These are phyloP conservation scores for Myotis lucifugus DNA, from an alignment of 2,113 vertebrate species.

Conservation along the genomic window DNA sequence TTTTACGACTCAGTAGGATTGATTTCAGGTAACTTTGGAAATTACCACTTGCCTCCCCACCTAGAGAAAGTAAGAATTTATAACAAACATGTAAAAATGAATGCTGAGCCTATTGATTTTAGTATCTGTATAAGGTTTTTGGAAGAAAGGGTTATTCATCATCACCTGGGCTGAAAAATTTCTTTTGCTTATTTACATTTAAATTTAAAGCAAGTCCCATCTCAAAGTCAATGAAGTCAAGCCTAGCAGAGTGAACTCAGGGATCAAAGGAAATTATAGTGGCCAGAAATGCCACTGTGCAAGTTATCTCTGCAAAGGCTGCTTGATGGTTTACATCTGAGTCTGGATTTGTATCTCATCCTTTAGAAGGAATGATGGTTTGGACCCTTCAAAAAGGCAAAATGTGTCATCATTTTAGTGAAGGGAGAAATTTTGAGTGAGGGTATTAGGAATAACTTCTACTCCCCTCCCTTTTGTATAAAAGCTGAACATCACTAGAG, in stretches of 20 bases:
- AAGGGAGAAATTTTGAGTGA: not conserved
- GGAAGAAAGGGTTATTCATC: slow-evolving; percentile 14
- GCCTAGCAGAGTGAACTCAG: not conserved
- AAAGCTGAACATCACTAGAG: not conserved
- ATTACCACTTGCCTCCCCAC: not conserved
- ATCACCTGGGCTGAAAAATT: not conserved
- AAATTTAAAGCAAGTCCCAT: slow-evolving; percentile 27
- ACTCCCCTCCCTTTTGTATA: not conserved
- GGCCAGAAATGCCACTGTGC: not conserved
- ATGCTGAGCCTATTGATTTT: slow-evolving; percentile 46
- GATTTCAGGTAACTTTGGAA: slow-evolving; percentile 42
- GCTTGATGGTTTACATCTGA: not conserved
- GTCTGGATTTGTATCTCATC: not conserved
- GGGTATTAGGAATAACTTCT: not conserved
- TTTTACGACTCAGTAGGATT: slow-evolving; percentile 3
- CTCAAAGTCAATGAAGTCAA: not conserved
- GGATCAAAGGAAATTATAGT: not conserved
- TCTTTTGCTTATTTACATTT: slow-evolving; percentile 39
- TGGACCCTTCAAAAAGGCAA: not conserved
- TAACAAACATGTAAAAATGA: slow-evolving; percentile 37
- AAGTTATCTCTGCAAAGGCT: not conserved
- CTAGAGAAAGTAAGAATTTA: slow-evolving; percentile 45
- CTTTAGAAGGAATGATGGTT: not conserved
- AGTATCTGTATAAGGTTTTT: not conserved
- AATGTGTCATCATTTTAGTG: not conserved